phyloP scores from a whole-genome alignment of 1,140 invertebrate species.

The Pseudomyrmex cubaensis region DNA sequence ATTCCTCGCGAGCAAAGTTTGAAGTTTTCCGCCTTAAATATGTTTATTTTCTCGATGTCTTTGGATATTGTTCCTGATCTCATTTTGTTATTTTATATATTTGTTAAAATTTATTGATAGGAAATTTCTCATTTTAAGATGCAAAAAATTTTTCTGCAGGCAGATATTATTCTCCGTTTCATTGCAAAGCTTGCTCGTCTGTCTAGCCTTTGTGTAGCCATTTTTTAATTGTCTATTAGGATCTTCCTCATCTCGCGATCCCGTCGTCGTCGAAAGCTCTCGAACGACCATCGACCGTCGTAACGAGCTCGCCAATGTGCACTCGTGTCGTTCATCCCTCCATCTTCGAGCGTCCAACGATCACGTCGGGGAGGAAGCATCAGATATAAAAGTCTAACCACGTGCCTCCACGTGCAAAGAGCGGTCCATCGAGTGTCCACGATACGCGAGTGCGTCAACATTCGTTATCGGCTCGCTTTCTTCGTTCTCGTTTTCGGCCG shows the following conservation, averaged over 20 bases:
- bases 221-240: conserved; percentile 25
- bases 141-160: too few relatives aligned
- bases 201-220: not conserved
- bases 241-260: conserved; percentile 25
- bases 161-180: not conserved
- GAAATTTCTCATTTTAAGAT: not conserved
- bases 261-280: conserved; percentile 26
- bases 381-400: conserved; percentile 37
- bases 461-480: conserved; percentile 57
- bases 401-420: conserved; percentile 49
- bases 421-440: conserved; percentile 27
- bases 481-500: conserved; percentile 40
- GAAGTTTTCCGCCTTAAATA: not conserved
- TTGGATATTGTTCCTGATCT: too few relatives aligned
- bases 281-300: conserved; percentile 5
- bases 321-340: not conserved
- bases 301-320: conserved; percentile 31
- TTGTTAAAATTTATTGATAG: too few relatives aligned
- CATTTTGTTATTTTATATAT: too few relatives aligned
- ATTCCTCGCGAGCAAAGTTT: not conserved
- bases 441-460: conserved; percentile 58
- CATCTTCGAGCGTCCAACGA: conserved; percentile 34
- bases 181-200: not conserved
- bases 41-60: conserved; percentile 11
- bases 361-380: conserved; percentile 23